A percentile compares a stretch with the other conserved stretches of the same genome.
Evolutionary conservation across 2,888 invertebrate genomes (phyloP).

Genomic region (Spodoptera littoralis): DNA sequence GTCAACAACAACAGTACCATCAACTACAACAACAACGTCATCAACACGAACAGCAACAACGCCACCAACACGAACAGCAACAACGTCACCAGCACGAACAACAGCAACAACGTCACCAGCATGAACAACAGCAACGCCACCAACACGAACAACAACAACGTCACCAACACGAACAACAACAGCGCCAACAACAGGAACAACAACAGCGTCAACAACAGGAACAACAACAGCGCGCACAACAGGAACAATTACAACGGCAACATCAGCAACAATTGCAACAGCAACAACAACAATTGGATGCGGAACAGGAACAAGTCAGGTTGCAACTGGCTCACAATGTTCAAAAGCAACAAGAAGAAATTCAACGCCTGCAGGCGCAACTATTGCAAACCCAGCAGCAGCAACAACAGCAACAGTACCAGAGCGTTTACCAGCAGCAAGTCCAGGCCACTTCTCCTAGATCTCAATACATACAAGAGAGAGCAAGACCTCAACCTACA

Average conservation of each 20-base stretch:
- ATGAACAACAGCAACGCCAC: slow-evolving; percentile 58
- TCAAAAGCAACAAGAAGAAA: slow-evolving; percentile 87
- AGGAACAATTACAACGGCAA: slow-evolving; percentile 55
- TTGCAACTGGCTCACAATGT: slow-evolving; percentile 83
- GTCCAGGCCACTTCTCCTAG: slow-evolving; percentile 75
- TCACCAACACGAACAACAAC: slow-evolving; percentile 51
- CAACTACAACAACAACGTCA: slow-evolving; percentile 52
- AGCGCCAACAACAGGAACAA: slow-evolving; percentile 52
- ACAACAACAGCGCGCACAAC: slow-evolving; percentile 49
- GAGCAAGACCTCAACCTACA: slow-evolving; percentile 72
- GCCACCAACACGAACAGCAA: slow-evolving; percentile 51
- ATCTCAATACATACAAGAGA: slow-evolving; percentile 81
- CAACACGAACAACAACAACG: slow-evolving; percentile 51
- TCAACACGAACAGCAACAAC: slow-evolving; percentile 52
- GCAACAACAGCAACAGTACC: slow-evolving; percentile 68
- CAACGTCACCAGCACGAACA: slow-evolving; percentile 57
- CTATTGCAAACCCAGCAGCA: slow-evolving; percentile 76
- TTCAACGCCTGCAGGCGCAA: slow-evolving; percentile 83
- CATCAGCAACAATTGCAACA: slow-evolving; percentile 60
- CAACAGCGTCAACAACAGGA: slow-evolving; percentile 55
- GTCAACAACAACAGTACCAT: slow-evolving; percentile 55
- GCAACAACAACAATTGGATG: slow-evolving; percentile 71
- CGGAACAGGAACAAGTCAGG: slow-evolving; percentile 81
- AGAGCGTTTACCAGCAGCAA: slow-evolving; percentile 71
- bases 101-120: slow-evolving; percentile 56